Conservation (phyloP, 2,888 invertebrate species). For the Encarsia formosa region DNA sequence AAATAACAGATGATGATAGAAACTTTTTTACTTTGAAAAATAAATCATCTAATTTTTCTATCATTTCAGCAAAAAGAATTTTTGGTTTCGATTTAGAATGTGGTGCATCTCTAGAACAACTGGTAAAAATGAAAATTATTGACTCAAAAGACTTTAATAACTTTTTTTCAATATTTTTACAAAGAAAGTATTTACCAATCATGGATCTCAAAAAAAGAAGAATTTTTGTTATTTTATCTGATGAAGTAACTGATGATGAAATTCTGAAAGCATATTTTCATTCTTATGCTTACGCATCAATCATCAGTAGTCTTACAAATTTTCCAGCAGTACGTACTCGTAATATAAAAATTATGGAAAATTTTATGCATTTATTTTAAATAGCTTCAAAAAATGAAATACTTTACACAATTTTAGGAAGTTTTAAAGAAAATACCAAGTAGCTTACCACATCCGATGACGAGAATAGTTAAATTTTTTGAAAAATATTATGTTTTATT, state of each 20-base stretch:
- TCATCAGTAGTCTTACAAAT: conserved; percentile 45
- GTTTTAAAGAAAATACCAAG: conserved; percentile 32
- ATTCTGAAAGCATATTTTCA: conserved; percentile 69
- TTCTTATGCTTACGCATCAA: conserved; percentile 57
- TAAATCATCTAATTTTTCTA: too few relatives aligned
- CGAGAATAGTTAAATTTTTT: conserved; percentile 30
- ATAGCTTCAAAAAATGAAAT: too few relatives aligned
- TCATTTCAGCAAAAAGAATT: conserved; percentile 56
- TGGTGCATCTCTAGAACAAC: conserved; percentile 56
- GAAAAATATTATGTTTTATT: conserved; percentile 28
- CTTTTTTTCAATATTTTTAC: conserved; percentile 52
- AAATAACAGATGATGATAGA: background rate
- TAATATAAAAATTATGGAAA: too few relatives aligned
- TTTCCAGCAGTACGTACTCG: conserved; percentile 27
- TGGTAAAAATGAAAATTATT: conserved; percentile 38
- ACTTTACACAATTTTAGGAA: conserved; percentile 11
- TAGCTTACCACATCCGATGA: conserved; percentile 32
- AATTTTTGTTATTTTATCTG: conserved; percentile 59
- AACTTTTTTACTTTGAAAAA: background rate
- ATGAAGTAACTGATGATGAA: conserved; percentile 54
- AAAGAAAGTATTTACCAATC: conserved; percentile 57
- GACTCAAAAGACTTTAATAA: conserved; percentile 46
- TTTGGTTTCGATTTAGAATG: conserved; percentile 62
- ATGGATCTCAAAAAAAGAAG: conserved; percentile 51
- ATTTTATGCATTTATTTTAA: too few relatives aligned